phyloP scores from a whole-genome alignment of 2,888 invertebrate species.

The Cataglyphis livida region DNA sequence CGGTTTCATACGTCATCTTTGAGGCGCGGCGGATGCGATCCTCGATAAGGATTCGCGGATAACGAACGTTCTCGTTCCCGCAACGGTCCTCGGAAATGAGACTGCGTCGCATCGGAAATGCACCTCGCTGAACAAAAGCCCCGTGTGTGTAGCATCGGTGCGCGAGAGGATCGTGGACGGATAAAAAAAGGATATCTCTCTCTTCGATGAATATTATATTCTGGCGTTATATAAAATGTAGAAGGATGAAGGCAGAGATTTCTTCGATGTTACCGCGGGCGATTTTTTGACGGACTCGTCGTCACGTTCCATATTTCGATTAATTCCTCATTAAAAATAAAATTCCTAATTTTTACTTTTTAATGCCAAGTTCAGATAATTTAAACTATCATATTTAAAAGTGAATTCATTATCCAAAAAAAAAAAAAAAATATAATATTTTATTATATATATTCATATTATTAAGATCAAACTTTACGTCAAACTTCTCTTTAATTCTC shows the following conservation, averaged over 20 bases:
- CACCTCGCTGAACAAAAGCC: background rate
- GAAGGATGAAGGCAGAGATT: background rate
- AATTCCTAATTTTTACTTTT: background rate
- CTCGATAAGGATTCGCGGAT: constrained; percentile 23
- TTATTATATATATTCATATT: background rate
- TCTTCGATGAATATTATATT: constrained; percentile 17
- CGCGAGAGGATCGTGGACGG: background rate
- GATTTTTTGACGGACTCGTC: background rate
- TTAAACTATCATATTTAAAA: background rate
- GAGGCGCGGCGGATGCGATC: constrained; percentile 1
- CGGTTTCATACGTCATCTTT: constrained; percentile 15
- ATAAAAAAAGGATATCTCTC: background rate
- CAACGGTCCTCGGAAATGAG: constrained; percentile 16
- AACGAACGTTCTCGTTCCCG: constrained; percentile 3
- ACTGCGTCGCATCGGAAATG: constrained; percentile 21
- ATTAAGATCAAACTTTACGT: background rate
- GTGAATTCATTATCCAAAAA: background rate
- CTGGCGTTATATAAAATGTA: constrained; percentile 11
- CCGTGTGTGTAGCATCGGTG: background rate
- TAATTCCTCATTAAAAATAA: background rate
- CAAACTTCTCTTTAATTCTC: constrained; percentile 13
- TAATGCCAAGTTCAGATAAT: background rate
- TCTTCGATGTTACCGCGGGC: background rate
- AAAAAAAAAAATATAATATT: background rate
- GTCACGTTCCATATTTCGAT: background rate